Evolutionary conservation across 2,797 vertebrate genomes (phyloP).

Genomic region (Lacerta viridis): DNA sequence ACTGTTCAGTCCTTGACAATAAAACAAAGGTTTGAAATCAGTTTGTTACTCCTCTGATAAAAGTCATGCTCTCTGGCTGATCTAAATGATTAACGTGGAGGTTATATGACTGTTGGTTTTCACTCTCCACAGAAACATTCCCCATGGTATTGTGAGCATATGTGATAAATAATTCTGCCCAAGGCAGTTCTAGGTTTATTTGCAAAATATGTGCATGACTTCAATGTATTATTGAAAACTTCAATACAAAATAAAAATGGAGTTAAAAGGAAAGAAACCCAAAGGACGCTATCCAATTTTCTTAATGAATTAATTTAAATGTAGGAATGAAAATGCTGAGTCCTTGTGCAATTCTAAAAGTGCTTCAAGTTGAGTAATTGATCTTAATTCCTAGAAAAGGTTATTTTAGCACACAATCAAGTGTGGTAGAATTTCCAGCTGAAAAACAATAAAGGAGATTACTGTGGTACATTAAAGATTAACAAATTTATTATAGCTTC

Average conservation of each 20-base stretch:
- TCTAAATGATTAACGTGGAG: neutral
- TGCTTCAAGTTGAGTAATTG: constrained; percentile 11
- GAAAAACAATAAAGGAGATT: neutral
- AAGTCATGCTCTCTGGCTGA: neutral
- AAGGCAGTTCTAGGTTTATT: constrained; percentile 22
- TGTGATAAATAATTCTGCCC: neutral
- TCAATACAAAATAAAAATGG: neutral
- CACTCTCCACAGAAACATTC: neutral
- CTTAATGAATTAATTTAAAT: constrained; percentile 16
- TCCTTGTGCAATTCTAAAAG: neutral
- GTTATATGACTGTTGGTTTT: neutral
- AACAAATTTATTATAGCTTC: too few relatives aligned
- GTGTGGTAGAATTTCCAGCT: neutral
- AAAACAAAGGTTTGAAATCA: constrained; percentile 4
- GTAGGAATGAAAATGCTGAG: neutral
- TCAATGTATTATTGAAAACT: neutral
- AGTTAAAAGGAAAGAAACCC: neutral
- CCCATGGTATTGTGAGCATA: neutral
- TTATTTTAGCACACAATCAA: constrained; percentile 7
- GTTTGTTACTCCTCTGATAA: neutral
- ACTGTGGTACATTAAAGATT: too few relatives aligned
- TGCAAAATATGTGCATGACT: constrained; percentile 10
- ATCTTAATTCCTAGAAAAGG: neutral
- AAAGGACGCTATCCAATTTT: neutral
- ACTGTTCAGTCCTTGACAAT: neutral